Evolutionary conservation across 2,888 invertebrate genomes (phyloP).

Genomic region (Sepiola atlantica): DNA sequence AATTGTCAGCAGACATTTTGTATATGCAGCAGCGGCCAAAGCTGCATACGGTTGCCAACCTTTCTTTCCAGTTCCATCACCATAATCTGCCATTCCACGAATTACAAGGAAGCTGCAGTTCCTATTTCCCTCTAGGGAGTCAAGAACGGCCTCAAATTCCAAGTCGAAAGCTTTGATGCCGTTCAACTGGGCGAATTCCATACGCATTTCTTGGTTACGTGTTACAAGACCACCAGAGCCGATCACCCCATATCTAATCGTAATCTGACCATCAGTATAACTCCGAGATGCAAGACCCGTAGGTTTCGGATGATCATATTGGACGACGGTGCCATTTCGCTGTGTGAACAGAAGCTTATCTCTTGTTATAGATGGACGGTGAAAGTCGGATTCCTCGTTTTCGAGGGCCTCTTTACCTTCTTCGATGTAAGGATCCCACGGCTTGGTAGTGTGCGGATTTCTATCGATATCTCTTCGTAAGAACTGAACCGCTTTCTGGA

Average conservation of each 20-base stretch:
- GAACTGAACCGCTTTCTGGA: slow-evolving; percentile 59
- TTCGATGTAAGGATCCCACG: slow-evolving; percentile 85
- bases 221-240: slow-evolving; percentile 88
- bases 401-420: slow-evolving; percentile 81
- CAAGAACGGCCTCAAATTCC: slow-evolving; percentile 94
- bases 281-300: slow-evolving; percentile 62
- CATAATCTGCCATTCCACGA: slow-evolving; percentile 92
- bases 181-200: slow-evolving; percentile 88
- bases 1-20: slow-evolving; percentile 82
- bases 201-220: slow-evolving; percentile 85
- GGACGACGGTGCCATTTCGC: slow-evolving; percentile 58
- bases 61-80: slow-evolving; percentile 89
- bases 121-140: slow-evolving; percentile 81
- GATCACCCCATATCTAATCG: slow-evolving; percentile 84
- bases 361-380: slow-evolving; percentile 64
- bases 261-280: slow-evolving; percentile 64
- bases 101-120: slow-evolving; percentile 80
- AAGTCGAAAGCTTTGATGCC: slow-evolving; percentile 92
- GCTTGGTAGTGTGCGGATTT: slow-evolving; percentile 70
- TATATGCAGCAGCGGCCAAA: slow-evolving; percentile 91
- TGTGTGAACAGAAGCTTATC: slow-evolving; percentile 63
- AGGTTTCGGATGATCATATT: slow-evolving; percentile 57
- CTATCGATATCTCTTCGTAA: slow-evolving; percentile 56
- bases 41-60: slow-evolving; percentile 98
- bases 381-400: slow-evolving; percentile 73